A percentile compares a stretch with the other conserved stretches of the same genome.
These are phyloP conservation scores for Peromyscus californicus DNA, from an alignment of 2,113 vertebrate genomes.

Conservation along the genomic window DNA sequence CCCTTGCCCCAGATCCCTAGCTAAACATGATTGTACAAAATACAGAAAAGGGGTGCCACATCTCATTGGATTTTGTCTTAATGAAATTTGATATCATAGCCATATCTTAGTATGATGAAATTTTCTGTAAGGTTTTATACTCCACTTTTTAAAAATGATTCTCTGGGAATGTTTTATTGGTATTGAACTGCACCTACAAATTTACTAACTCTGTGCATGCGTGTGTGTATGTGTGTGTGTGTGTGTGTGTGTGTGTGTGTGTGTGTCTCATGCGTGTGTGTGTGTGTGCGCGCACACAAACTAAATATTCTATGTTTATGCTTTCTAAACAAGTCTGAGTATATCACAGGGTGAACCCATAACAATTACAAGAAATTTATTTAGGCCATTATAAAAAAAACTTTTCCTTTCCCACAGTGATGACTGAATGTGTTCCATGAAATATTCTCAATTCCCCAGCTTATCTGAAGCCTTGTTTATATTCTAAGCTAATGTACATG, in stretches of 20 bases:
- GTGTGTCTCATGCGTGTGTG: neutral
- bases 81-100: slow-evolving; percentile 65
- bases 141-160: slow-evolving; percentile 51
- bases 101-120: slow-evolving; percentile 48
- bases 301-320: slow-evolving; percentile 46
- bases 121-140: slow-evolving; percentile 54
- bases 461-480: slow-evolving; percentile 54
- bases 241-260: neutral
- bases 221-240: neutral
- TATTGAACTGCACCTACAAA: neutral
- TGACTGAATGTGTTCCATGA: slow-evolving; percentile 45
- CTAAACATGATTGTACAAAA: slow-evolving; percentile 56
- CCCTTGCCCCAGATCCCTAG: neutral
- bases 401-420: slow-evolving; percentile 8
- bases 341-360: slow-evolving; percentile 15
- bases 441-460: slow-evolving; percentile 37
- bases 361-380: slow-evolving; percentile 64
- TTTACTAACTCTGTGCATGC: neutral
- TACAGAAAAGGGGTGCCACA: slow-evolving; percentile 8
- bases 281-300: too few species aligned
- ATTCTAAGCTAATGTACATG: slow-evolving; percentile 19
- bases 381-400: slow-evolving; percentile 28
- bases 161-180: slow-evolving; percentile 32
- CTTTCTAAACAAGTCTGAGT: slow-evolving; percentile 12
- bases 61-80: slow-evolving; percentile 46